A percentile compares a stretch with the other conserved stretches of the same genome.
These are phyloP conservation scores for Chamaetylas fuelleborni DNA, from an alignment of 2,113 vertebrate genomes.

Conservation along the genomic window DNA sequence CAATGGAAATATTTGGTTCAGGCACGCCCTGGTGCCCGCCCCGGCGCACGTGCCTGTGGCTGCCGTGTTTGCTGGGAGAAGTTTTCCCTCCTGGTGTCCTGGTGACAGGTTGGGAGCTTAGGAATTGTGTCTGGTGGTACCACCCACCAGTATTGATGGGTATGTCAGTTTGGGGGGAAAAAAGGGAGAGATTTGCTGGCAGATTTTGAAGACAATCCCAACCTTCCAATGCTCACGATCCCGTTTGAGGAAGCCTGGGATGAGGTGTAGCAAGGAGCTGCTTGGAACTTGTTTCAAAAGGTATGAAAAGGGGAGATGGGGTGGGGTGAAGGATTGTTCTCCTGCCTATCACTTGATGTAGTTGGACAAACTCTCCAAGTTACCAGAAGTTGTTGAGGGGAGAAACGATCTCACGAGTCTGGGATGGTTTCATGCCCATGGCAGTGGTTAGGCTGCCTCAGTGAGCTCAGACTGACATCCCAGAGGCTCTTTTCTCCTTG, in stretches of 20 bases:
- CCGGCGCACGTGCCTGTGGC: accelerated
- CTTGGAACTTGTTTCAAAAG: neutral
- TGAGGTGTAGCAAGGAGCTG: neutral
- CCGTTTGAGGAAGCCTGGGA: accelerated
- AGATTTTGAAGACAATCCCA: neutral
- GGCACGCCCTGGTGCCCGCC: neutral
- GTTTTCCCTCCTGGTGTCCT: neutral
- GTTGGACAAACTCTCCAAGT: neutral
- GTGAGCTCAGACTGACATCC: neutral
- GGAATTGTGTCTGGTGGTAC: neutral
- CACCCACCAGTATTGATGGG: neutral
- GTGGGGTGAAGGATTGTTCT: neutral
- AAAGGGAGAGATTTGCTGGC: neutral
- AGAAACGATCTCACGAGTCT: accelerated
- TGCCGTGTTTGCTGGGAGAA: neutral
- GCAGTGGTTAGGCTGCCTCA: neutral
- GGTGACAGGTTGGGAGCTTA: neutral
- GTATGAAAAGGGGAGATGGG: neutral
- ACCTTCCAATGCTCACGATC: neutral
- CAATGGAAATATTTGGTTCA: neutral
- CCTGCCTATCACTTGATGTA: neutral
- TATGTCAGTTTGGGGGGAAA: neutral
- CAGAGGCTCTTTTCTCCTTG: neutral
- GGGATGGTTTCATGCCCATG: accelerated
- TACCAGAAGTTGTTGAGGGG: too few species aligned